Base-by-base conservation (phyloP, 2,797 vertebrate species). In the Hypotaenidia philippensis region DNA sequence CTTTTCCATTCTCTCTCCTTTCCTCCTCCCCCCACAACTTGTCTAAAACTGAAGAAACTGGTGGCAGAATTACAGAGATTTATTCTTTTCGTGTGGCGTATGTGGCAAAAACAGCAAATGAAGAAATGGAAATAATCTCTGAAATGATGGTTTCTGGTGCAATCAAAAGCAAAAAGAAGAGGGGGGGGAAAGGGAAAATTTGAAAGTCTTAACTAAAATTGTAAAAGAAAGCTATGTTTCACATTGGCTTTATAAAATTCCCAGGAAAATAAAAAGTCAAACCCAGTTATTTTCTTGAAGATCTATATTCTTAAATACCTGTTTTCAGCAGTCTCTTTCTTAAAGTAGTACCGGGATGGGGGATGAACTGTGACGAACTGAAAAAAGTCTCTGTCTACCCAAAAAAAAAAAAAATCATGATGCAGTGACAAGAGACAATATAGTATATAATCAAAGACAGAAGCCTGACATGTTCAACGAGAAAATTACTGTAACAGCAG, bases 361-460 rank as follows among this genome's bases (percentile, higher is more conserved):
- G 83, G 27, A 88, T 45, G 88, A 91, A 90, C 83, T 90, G 40
- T 18, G 81, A 84, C 13, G 74, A 96, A 89, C 41, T 83, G 82
- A 94, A 75, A 84, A 92, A 82, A 7, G 32, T 84, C 77, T 91
- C 87, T 70, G 56, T 89, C 88, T 89, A 92, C 66, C 60, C 19
- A 1, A 31, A 53, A 52, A 71, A 53, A 52, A 71, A 69, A 53
- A 64, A 79, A 47, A 53, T 59, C 47, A 66, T 56, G 87, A 87
- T 77, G 89, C 81, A 92, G 75, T 77, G 92, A 96, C 90, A 83
- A 87, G 90, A 96, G 93, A 93, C 89, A 91, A 96, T 85, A 75
- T 72, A 44, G 84, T 78, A 32, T 91, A 77, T 83, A 92, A 94
- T 96, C 93, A 91, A 92, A 89, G 93, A 71, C 71, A 95, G 81